Evolutionary conservation across 1,140 invertebrate species (phyloP), one percentile per base, ranked within the genome.

Genomic region (Apocrypta bakeri): DNA sequence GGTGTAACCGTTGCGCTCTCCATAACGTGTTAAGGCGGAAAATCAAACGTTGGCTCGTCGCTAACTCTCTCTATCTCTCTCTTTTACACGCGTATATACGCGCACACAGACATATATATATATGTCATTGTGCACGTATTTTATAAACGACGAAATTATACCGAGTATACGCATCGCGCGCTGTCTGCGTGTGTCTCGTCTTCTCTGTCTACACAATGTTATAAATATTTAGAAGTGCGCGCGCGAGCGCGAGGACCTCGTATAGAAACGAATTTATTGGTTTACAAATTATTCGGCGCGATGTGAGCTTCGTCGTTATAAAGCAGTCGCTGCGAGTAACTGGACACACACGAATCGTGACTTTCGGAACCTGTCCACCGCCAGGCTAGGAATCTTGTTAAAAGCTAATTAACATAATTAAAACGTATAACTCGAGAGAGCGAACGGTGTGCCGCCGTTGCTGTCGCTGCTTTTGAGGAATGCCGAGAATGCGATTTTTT

Each of bases 401-500:
- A 73, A 81, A 87, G 84, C 75, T 83, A 85, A 87, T 87, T 86
- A 83, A 76, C 85, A 79, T 85, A 85, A 86, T 87, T 85, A 84
- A 87, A 85, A 85, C 81, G 84, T n/a, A n/a, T 87, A 83, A 84
- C 80, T 83, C 80, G 79, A 77, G 72, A 63, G 24, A 74, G 37
- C n/a, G 48, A 56, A 17, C 48, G 48, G 48, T n/a, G 3, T 11
- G 17, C 48, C 71, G 31, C 68, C 6, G 68, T 1, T 1, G 27
- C 66, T 72, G n/a, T 66, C 33, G 33, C 33, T 4, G 73, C 80
- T n/a, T 69, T 69, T 69, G 17, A 33, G 14, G 48, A 69, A 69
- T 69, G 9, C 21, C 17, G 31, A 21, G 68, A 69, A 69, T 69
- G 68, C 31, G 14, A 72, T 71, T 71, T 33, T 71, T 66, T 66